These are phyloP conservation scores for Poecilia velifera DNA, from an alignment of 2,797 vertebrate species.

Conservation along the genomic window DNA sequence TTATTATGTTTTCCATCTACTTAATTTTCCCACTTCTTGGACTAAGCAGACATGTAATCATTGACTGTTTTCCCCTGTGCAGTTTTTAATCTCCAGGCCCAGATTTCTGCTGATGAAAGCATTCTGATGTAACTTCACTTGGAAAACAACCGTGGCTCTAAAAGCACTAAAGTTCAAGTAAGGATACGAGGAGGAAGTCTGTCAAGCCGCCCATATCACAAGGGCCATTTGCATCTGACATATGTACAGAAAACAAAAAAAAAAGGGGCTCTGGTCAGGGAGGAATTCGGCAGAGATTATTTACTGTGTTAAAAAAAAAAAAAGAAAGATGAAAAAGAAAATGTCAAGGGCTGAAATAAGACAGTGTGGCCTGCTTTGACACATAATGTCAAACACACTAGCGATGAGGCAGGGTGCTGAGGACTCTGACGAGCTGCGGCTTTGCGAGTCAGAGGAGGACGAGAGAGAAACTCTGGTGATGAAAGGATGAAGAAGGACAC, in stretches of 20 bases:
- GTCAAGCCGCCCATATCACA: constrained; percentile 36
- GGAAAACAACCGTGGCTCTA: constrained; percentile 13
- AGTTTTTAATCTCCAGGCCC: background rate
- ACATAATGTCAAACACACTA: constrained; percentile 54
- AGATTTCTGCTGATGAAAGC: constrained; percentile 10
- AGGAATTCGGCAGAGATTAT: constrained; percentile 55
- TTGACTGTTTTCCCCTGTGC: background rate
- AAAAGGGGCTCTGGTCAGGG: constrained; percentile 46
- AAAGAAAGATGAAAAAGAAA: constrained; percentile 18
- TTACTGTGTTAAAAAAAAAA: background rate
- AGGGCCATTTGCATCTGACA: constrained; percentile 54
- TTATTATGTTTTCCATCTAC: constrained; percentile 3
- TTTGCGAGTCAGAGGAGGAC: constrained; percentile 20
- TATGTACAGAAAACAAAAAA: constrained; percentile 30
- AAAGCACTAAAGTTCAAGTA: constrained; percentile 42
- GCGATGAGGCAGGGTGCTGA: constrained; percentile 32
- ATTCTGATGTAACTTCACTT: background rate
- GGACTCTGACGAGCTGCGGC: constrained; percentile 37
- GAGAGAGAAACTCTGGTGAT: constrained; percentile 4
- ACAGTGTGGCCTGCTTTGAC: constrained; percentile 58
- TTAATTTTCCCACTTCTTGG: background rate
- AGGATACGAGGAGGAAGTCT: constrained; percentile 46
- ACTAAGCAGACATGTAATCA: background rate
- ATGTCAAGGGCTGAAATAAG: constrained; percentile 53
- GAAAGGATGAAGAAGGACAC: constrained; percentile 37